Evolutionary conservation across 92 coral and sea anemone species (phyloP).

Genomic region (Muricea muricata): DNA sequence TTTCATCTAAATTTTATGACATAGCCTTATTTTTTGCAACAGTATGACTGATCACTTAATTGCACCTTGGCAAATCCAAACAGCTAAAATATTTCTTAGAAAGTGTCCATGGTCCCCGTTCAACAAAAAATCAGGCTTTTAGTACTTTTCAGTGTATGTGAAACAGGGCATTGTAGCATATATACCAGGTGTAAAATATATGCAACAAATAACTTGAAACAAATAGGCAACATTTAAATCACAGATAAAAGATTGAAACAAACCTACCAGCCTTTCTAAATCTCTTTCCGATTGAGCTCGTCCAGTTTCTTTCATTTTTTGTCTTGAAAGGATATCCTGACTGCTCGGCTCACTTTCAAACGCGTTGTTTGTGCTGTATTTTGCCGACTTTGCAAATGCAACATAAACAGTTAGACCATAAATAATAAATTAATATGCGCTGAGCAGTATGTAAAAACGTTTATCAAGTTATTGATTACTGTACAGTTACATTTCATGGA

Average conservation of each 20-base stretch:
- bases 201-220: no score
- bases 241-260: background rate
- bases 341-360: background rate
- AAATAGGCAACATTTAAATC: background rate
- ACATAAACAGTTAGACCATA: background rate
- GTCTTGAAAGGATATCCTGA: background rate
- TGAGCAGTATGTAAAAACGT: background rate
- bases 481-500: no score
- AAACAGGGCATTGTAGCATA: no score
- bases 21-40: no score
- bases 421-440: background rate
- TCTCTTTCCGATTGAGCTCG: background rate
- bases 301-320: conserved; percentile 14
- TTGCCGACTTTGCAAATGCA: background rate
- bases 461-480: background rate
- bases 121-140: no score
- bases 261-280: conserved; percentile 13
- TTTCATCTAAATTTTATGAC: no score
- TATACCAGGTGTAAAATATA: no score
- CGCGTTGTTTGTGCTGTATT: background rate
- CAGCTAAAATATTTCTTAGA: no score
- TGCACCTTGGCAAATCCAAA: no score
- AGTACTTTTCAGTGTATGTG: no score
- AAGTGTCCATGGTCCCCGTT: no score
- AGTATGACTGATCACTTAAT: no score